Base-by-base conservation (phyloP, 2,888 invertebrate species). In the Drosophila birchii region DNA sequence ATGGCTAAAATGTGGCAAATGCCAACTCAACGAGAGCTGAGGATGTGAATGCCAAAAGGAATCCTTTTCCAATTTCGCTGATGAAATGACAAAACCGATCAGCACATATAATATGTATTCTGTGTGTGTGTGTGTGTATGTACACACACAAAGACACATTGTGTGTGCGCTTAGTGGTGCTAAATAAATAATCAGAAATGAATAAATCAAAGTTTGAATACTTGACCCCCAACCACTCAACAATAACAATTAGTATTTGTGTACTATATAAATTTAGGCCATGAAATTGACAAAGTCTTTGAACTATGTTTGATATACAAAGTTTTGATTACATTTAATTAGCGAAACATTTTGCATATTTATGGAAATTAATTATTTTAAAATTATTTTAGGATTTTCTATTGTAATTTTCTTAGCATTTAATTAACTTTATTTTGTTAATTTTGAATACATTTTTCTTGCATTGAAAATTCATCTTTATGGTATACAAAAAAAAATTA, bases 181-280 rank as follows among this genome's bases (percentile, higher is more conserved):
- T 78, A 67, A 73, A 78, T 80, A 83, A 76, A 83, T 78, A 80
- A 83, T 76, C 71, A 67, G 60, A 62, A 64, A 78, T 86, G 71
- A 83, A 86, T 80, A 81, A 80, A 84, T 58, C 58, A 57, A 14
- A 2, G 9, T 36, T 20, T 12, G 26, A 44, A 44, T 26, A 62
- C 44, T 56, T 61, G 41, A 66, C 56, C 23, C 56, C 23, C 41
- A 57, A 54, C 41, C 66, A 44, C 43, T 36, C 57, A 47, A 72
- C 72, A 66, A 54, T 36, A 53, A 23, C 51, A 20, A n/a, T 23
- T 16, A 11, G 51, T 16, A 53, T 45, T 79, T 86, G 82, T 81
- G 76, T 80, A n/a, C n/a, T n/a, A 4, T 5, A 26, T 76, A 82
- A 76, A 81, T 86, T 26, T 23, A 23, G 23, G 23, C 6, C 38